Percentiles rank a stretch among this genome's conserved stretches.
phyloP scores from a whole-genome alignment of 1,140 invertebrate genomes.

The Portunus trituberculatus region DNA sequence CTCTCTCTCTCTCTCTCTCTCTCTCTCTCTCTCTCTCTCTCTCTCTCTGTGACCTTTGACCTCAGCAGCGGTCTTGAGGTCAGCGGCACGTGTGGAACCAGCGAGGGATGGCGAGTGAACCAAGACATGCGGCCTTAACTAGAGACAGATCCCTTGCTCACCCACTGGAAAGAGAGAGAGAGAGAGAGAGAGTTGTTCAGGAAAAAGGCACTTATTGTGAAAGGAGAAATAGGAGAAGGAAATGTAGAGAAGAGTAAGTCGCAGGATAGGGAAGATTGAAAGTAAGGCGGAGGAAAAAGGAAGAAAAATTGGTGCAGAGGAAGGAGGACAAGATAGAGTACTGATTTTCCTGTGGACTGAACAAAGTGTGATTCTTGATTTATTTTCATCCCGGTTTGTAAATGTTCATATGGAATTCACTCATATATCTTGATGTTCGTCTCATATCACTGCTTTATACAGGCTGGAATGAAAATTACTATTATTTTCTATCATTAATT shows the following conservation, averaged over 20 bases:
- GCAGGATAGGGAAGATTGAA: neutral
- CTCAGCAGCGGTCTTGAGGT: neutral
- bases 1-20: constrained; percentile 20
- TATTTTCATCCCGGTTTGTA: neutral
- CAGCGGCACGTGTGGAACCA: neutral
- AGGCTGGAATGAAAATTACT: no score
- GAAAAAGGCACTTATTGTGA: neutral
- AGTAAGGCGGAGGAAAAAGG: neutral
- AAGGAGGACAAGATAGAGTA: neutral
- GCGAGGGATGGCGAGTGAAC: neutral
- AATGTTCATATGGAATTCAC: no score
- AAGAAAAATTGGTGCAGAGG: neutral
- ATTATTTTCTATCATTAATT: no score
- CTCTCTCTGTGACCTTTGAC: neutral
- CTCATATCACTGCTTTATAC: no score
- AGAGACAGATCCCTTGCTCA: constrained; percentile 1
- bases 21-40: constrained; percentile 12
- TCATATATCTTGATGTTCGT: no score
- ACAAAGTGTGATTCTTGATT: neutral
- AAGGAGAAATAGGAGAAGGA: no score
- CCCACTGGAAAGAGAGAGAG: neutral
- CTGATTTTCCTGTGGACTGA: no score
- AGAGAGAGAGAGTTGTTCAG: constrained; percentile 28
- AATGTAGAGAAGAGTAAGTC: neutral
- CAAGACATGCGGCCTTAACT: neutral